These are phyloP conservation scores for Anastatus disparis DNA, from an alignment of 1,140 invertebrate species.

Conservation along the genomic window DNA sequence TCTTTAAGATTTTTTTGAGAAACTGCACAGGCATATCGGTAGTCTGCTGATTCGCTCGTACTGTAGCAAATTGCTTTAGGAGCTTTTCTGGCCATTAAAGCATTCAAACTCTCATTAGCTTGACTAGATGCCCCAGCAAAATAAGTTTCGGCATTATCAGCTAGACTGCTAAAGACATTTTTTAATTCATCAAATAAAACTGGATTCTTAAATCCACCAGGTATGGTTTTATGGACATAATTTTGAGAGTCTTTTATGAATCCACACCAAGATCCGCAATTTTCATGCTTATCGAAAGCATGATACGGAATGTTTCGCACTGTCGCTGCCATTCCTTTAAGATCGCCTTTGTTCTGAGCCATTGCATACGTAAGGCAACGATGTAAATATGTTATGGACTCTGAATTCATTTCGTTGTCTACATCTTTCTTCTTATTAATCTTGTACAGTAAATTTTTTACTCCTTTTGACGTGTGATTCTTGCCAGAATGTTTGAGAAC, in stretches of 20 bases:
- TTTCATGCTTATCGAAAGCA: background rate
- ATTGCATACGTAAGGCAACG: conserved; percentile 24
- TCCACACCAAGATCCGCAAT: background rate
- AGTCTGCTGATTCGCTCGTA: background rate
- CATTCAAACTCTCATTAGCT: background rate
- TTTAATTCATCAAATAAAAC: background rate
- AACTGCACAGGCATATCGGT: background rate
- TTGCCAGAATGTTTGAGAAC: conserved; percentile 6
- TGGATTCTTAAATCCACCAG: background rate
- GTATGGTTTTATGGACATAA: background rate
- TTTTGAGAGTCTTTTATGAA: background rate
- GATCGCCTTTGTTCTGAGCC: too few relatives aligned
- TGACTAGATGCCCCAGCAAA: background rate
- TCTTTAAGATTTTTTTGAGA: background rate
- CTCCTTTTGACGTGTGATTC: conserved; percentile 29
- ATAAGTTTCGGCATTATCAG: background rate
- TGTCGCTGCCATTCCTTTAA: too few relatives aligned
- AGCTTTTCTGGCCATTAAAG: background rate
- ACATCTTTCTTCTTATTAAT: conserved; percentile 10
- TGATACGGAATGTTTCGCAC: too few relatives aligned
- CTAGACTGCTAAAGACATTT: background rate
- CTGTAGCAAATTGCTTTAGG: background rate
- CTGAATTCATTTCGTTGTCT: conserved; percentile 15
- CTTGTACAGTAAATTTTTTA: too few relatives aligned
- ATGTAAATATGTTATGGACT: background rate